These are phyloP conservation scores for Pipra filicauda DNA, from an alignment of 2,113 vertebrate genomes.

Conservation along the genomic window DNA sequence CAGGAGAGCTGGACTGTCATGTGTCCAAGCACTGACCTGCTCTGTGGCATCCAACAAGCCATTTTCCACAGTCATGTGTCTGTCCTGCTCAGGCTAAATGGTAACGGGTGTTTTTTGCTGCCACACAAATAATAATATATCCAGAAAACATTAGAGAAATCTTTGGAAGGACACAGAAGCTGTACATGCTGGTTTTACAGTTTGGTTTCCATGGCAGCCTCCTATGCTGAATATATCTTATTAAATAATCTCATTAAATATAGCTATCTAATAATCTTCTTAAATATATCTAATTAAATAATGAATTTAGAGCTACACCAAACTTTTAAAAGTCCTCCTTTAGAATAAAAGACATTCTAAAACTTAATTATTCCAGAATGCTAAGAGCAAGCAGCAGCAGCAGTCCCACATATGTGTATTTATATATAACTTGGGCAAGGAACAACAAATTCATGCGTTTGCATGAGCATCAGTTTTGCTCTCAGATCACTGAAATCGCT, in stretches of 20 bases:
- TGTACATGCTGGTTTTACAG: neutral
- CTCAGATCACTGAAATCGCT: neutral
- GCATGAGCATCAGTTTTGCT: neutral
- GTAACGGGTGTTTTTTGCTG: neutral
- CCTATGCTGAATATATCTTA: neutral
- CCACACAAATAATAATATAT: conserved; percentile 3
- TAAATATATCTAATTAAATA: neutral
- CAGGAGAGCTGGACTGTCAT: accelerated
- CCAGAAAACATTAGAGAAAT: neutral
- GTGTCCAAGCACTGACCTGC: accelerated
- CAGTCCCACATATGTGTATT: neutral
- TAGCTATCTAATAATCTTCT: too few species aligned
- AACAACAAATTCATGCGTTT: neutral
- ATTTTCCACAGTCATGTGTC: neutral
- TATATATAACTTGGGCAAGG: neutral
- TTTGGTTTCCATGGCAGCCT: conserved; percentile 35
- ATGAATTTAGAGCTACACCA: neutral
- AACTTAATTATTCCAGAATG: neutral
- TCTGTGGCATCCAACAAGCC: neutral
- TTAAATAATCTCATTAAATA: too few species aligned
- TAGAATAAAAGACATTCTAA: conserved; percentile 5
- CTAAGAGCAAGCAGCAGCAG: neutral
- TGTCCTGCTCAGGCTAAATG: neutral
- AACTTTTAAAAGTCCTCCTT: conserved; percentile 2
- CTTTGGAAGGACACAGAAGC: neutral